phyloP scores from a whole-genome alignment of 2,888 invertebrate genomes.

The Sericinus montela region DNA sequence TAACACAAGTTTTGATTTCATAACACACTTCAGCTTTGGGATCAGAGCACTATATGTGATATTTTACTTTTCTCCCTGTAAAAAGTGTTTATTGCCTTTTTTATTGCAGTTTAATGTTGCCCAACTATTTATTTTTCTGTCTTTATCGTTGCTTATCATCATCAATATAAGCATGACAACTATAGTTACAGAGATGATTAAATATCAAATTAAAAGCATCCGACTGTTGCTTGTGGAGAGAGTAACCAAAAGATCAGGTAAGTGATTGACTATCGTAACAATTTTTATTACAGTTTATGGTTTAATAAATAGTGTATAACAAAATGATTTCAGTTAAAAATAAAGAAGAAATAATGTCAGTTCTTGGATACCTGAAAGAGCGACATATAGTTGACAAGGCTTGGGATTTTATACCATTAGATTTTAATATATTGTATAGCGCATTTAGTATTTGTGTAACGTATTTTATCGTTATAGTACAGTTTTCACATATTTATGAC shows the following conservation, averaged over 20 bases:
- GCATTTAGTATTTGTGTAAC: neutral
- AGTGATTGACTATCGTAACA: no score
- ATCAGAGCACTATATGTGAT: no score
- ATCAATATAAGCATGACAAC: neutral
- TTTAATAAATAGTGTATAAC: no score
- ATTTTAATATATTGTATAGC: neutral
- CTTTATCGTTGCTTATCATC: neutral
- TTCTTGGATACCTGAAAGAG: neutral
- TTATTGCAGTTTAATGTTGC: neutral
- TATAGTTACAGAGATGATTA: neutral
- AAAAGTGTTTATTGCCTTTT: no score
- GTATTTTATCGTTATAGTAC: neutral
- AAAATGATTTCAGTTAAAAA: neutral
- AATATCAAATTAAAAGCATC: neutral
- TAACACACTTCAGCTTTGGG: no score
- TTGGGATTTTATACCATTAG: neutral
- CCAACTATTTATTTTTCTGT: neutral
- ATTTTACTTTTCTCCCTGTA: no score
- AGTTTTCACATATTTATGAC: neutral
- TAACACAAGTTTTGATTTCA: no score
- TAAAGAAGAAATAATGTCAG: neutral
- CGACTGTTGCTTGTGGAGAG: neutral
- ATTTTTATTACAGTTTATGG: no score
- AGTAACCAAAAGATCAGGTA: neutral
- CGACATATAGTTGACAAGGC: neutral